Evolutionary conservation across 92 coral and sea anemone species (phyloP), one percentile per base, ranked within the genome.

Genomic region (Muricea muricata): DNA sequence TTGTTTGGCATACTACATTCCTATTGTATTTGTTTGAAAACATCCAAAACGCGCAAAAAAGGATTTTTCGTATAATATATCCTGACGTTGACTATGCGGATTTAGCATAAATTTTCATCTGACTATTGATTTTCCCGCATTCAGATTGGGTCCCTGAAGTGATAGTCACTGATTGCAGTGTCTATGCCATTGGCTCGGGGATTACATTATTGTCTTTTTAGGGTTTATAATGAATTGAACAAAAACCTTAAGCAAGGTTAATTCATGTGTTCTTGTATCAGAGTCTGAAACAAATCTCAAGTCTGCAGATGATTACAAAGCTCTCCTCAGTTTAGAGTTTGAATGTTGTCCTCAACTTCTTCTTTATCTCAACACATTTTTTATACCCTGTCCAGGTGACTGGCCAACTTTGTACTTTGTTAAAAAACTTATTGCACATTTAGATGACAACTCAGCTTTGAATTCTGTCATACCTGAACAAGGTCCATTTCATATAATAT

Each of bases 381-480:
- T 79, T 6, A 55, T 88, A 23, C 92, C 94, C 17, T 45, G 65
- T 20, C 91, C 87, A 18, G 90, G 92, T 18, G 92, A 84, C 52
- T 91, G 92, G 90, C 92, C 94, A 40, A 84, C 90, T 12, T 91
- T 90, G 92, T 91, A 46, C 65, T 88, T 68, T 47, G 33, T 65
- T 7, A 91, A 88, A 52, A 88, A 85, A 60, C 3, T 91, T 6
- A 77, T 91, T 74, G 94, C 92, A 46, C 82, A 52, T 26, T 52
- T 45, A 10, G 47, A 73, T 47, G 69, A 83, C 65, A 71, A 13
- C 24, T 33, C 70, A 21, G 58, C 78, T 6, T 55, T 79, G 6
- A 39, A 54, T 4, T 75, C 88, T 18, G 65, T 91, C 7, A 78
- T 91, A 29, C 94, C 92, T 24, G 92, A 88, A 74, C 94, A 88